These are phyloP conservation scores for Cettia cetti DNA, from an alignment of 2,113 vertebrate genomes.

Conservation along the genomic window DNA sequence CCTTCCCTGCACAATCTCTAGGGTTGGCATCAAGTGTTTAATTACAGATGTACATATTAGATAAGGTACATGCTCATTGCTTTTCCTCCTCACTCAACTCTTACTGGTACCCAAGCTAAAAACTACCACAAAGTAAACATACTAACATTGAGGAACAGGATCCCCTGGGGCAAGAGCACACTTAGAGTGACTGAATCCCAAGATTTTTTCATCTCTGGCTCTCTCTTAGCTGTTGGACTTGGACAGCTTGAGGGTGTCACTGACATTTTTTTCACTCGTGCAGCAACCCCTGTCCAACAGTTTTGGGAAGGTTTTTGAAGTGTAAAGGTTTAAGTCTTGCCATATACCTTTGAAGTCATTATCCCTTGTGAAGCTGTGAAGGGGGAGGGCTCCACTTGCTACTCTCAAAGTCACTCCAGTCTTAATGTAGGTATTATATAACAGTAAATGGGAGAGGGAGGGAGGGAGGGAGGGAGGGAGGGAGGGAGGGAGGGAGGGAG, in stretches of 20 bases:
- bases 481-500: no score
- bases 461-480: no score
- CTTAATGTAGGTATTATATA: background rate
- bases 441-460: background rate
- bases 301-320: background rate
- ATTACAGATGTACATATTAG: background rate
- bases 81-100: background rate
- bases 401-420: no score
- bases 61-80: background rate
- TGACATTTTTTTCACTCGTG: background rate
- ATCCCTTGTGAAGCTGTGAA: background rate
- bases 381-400: background rate
- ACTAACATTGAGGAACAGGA: background rate
- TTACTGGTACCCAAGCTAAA: background rate
- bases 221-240: background rate
- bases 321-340: background rate
- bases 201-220: background rate
- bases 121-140: background rate
- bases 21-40: background rate
- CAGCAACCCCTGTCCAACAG: accelerated
- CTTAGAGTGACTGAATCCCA: background rate
- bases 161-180: background rate
- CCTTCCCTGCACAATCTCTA: background rate
- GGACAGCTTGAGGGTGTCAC: background rate
- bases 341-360: background rate